These are phyloP conservation scores for Paramormyrops kingsleyae DNA, from an alignment of 2,113 vertebrate genomes.

Conservation along the genomic window DNA sequence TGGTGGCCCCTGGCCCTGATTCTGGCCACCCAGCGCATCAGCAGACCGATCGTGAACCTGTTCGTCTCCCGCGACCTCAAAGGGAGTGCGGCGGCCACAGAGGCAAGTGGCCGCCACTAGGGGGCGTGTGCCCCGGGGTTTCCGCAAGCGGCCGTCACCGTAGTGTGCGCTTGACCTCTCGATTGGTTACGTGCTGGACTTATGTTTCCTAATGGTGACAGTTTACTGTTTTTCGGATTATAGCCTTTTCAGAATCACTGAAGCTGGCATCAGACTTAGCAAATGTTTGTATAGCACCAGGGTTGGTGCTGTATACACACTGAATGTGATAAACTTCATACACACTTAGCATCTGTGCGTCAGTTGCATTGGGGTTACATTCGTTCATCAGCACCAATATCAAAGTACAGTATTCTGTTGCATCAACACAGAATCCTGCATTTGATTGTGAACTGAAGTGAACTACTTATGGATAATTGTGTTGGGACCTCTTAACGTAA, in stretches of 20 bases:
- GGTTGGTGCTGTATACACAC: background rate
- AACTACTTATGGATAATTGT: background rate
- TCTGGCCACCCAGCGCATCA: slow-evolving; percentile 87
- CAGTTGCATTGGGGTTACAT: background rate
- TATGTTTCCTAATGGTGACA: background rate
- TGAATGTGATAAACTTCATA: background rate
- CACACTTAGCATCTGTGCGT: background rate
- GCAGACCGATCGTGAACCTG: slow-evolving; percentile 93
- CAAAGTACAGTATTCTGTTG: background rate
- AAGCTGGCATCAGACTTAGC: background rate
- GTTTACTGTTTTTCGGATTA: background rate
- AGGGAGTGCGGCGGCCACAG: slow-evolving; percentile 32
- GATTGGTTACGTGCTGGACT: background rate
- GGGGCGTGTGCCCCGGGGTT: background rate
- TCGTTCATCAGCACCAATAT: background rate
- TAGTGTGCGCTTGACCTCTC: background rate
- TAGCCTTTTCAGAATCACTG: background rate
- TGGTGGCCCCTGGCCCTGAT: slow-evolving; percentile 9
- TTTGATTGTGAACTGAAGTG: background rate
- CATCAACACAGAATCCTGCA: background rate
- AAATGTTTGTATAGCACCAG: background rate
- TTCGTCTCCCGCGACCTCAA: slow-evolving; percentile 85
- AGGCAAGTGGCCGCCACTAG: slow-evolving; percentile 26
- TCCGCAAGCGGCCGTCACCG: background rate
- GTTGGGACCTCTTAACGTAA: background rate